These are phyloP conservation scores for Sciurus carolinensis DNA, from an alignment of 2,797 vertebrate genomes.

Conservation along the genomic window DNA sequence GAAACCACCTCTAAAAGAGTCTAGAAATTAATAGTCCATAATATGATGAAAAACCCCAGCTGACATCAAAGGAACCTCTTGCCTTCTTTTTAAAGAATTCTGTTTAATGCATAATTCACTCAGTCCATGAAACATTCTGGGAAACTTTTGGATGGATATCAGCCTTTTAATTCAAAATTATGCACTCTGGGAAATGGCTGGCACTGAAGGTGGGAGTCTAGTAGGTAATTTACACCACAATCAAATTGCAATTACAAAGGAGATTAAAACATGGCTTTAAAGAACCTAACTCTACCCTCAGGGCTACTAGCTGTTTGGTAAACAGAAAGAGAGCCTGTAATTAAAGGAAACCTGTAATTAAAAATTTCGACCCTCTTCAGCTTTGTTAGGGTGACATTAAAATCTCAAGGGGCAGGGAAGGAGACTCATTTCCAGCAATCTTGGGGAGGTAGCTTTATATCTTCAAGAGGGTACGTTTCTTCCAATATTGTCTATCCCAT, in stretches of 20 bases:
- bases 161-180: constrained; percentile 89
- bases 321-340: constrained; percentile 77
- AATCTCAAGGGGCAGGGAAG: constrained; percentile 18
- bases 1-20: constrained; percentile 75
- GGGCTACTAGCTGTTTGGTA: constrained; percentile 84
- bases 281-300: constrained; percentile 84
- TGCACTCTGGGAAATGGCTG: constrained; percentile 84
- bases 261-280: constrained; percentile 89
- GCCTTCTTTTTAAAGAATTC: constrained; percentile 77
- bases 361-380: constrained; percentile 80
- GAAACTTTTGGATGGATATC: constrained; percentile 77
- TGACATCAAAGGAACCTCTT: constrained; percentile 83
- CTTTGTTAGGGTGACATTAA: constrained; percentile 57
- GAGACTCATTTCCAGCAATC: not conserved
- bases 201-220: constrained; percentile 77
- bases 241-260: constrained; percentile 88
- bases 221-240: constrained; percentile 86
- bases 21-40: constrained; percentile 80
- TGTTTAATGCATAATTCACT: constrained; percentile 80
- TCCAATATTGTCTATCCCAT: not conserved
- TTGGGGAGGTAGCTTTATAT: not conserved
- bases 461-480: not conserved
- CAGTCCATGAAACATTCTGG: constrained; percentile 74
- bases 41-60: constrained; percentile 76
- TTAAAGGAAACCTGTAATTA: constrained; percentile 77